These are phyloP conservation scores for Hyles vespertilio DNA, from an alignment of 1,140 invertebrate genomes.

Conservation along the genomic window DNA sequence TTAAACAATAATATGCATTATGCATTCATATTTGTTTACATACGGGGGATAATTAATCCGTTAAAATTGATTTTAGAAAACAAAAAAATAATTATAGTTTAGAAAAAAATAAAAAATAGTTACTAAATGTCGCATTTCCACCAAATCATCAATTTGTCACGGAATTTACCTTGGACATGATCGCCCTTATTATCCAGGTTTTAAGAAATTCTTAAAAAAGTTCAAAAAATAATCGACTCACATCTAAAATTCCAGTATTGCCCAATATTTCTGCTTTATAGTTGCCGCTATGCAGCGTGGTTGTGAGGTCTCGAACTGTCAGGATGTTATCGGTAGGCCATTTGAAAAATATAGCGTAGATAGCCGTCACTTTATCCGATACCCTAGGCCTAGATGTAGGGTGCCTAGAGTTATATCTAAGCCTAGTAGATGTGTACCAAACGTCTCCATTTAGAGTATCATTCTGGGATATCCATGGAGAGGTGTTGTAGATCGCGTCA, in stretches of 20 bases:
- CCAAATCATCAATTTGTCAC: too few relatives aligned
- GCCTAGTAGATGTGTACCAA: constrained; percentile 83
- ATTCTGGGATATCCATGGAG: constrained; percentile 88
- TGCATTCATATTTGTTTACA: too few relatives aligned
- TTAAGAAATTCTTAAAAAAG: too few relatives aligned
- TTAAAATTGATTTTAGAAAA: too few relatives aligned
- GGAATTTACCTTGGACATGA: too few relatives aligned
- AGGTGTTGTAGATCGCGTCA: constrained; percentile 90
- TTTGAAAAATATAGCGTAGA: constrained; percentile 81
- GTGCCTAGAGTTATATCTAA: constrained; percentile 31
- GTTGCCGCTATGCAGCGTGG: constrained; percentile 43
- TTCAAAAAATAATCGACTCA: constrained; percentile 4
- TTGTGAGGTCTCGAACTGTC: constrained; percentile 61
- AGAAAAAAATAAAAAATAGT: too few relatives aligned
- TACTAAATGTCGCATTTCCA: too few relatives aligned
- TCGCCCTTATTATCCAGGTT: too few relatives aligned
- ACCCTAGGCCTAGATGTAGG: constrained; percentile 33
- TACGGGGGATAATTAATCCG: too few relatives aligned
- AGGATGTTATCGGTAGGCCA: constrained; percentile 81
- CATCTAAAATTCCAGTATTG: constrained; percentile 37
- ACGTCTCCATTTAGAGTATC: constrained; percentile 84
- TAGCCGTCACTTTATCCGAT: constrained; percentile 38
- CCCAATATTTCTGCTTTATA: constrained; percentile 63
- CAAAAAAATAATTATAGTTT: too few relatives aligned
- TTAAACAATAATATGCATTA: constrained; percentile 2